Conservation (phyloP, 2,797 vertebrate species). For the Poeciliopsis presidionis region DNA sequence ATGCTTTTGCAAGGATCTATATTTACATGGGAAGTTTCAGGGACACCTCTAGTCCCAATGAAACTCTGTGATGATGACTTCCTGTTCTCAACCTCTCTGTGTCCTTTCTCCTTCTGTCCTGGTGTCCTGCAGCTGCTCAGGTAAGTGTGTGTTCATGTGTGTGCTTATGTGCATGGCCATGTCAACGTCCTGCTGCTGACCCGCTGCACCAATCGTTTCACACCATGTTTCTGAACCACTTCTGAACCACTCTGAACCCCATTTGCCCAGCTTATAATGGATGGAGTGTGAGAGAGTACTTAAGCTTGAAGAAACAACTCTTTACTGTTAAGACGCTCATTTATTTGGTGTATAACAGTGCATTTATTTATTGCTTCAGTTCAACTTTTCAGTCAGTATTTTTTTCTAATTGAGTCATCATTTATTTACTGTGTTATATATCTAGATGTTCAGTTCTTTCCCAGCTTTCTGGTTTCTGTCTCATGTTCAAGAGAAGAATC, state of each 20-base stretch:
- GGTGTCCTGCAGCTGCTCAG: conserved; percentile 63
- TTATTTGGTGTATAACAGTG: background rate
- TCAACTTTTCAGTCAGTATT: background rate
- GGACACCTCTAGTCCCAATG: background rate
- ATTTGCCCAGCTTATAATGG: background rate
- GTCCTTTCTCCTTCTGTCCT: conserved; percentile 10
- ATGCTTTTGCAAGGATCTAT: background rate
- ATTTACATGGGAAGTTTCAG: background rate
- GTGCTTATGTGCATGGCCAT: conserved; percentile 17
- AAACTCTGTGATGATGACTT: background rate
- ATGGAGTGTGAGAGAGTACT: background rate
- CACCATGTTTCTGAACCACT: background rate
- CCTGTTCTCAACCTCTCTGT: conserved; percentile 9
- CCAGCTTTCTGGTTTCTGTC: background rate
- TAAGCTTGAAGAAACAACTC: background rate
- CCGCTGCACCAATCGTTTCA: background rate
- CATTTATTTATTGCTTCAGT: background rate
- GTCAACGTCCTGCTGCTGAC: background rate
- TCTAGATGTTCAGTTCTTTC: background rate
- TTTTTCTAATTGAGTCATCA: background rate
- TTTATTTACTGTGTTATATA: background rate
- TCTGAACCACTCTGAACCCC: background rate
- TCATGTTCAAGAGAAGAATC: background rate
- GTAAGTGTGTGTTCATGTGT: conserved; percentile 44
- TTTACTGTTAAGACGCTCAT: background rate